Evolutionary conservation across 2,888 invertebrate genomes (phyloP), one percentile per base, ranked within the genome.

Genomic region (Acrocyrtus sp.): DNA sequence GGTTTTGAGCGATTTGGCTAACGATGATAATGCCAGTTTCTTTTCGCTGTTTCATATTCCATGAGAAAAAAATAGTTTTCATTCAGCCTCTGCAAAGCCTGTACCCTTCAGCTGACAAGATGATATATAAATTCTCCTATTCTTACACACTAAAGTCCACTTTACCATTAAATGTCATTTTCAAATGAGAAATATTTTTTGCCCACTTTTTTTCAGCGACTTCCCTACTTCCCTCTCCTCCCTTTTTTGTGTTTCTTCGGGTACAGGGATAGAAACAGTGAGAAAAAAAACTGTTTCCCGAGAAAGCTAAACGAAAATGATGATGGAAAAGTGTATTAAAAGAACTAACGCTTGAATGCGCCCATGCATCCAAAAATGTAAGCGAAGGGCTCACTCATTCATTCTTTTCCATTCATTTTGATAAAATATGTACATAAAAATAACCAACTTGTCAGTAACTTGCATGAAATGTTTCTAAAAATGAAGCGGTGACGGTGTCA

Each of bases 361-460:
- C 57, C 58, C 58, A 72, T 65, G 65, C 57, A 58, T 54, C 41
- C 34, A 50, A 29, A 29, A 45, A 48, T 41, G 41, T 17, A 45
- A 21, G 21, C 41, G 34, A 48, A 54, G 48, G 57, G 56, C 41
- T 65, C 45, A 45, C n/a, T 45, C 45, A 45, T 17, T 39, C 39
- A 39, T 39, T 39, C 39, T 50, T 50, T 8, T 53, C 19, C 29
- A 27, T 15, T 19, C 22, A 22, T 50, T 50, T 57, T 60, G 17
- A 10, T 41, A 67, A 67, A 45, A 45, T 67, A 67, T 57, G 70
- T 50, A 57, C 65, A 72, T 65, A 72, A 69, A 70, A 70, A 57
- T 72, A 72, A 57, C 54, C 70, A 72, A 72, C 72, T 72, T 72
- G 72, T 72, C 72, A 65, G 60, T 43, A 22, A 43, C 41, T 56